Base-by-base conservation (phyloP, 2,888 invertebrate species). In the Phaedon cochleariae region DNA sequence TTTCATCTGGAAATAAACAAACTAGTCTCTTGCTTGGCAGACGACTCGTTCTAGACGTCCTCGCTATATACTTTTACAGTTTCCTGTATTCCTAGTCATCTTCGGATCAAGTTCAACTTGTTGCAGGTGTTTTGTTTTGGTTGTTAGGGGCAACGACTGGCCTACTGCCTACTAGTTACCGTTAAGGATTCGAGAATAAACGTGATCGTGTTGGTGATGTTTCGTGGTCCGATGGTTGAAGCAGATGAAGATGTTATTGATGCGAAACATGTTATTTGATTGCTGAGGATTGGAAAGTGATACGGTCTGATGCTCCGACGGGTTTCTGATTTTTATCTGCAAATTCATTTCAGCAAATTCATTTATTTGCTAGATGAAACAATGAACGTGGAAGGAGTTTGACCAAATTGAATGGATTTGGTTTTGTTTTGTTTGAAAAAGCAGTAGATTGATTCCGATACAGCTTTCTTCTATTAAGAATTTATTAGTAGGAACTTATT, bases 61-160 rank as follows among this genome's bases (percentile, higher is more conserved):
- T 64, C 64, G 64, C 29, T 55, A 49, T n/a, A 31, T 17, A 60
- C 55, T 64, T 64, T 59, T 54, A 54, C 59, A 55, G 58, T 59
- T 64, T 59, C 64, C 59, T 59, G 34, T 55, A 58, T 55, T 55
- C 60, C 55, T 60, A 60, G 64, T 60, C 64, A 64, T 64, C 64
- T 64, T 64, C 64, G 64, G n/a, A 60, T 64, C 64, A 64, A 64
- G 64, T 64, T 64, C 64, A 60, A 55, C 59, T 21, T 21, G 57
- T 53, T 46, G 59, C 52, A 52, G 53, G 52, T 59, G 52, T 31
- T 59, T 59, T 34, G n/a, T 54, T 18, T 26, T 21, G 53, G 21
- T 34, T 54, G 53, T 53, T 20, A 2, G 59, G 53, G 48, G 49
- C 54, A 59, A 59, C 54, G 59, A 53, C 53, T 55, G 55, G 41